Base-by-base conservation (phyloP, 2,797 vertebrate species). In the Taenioides sp. region DNA sequence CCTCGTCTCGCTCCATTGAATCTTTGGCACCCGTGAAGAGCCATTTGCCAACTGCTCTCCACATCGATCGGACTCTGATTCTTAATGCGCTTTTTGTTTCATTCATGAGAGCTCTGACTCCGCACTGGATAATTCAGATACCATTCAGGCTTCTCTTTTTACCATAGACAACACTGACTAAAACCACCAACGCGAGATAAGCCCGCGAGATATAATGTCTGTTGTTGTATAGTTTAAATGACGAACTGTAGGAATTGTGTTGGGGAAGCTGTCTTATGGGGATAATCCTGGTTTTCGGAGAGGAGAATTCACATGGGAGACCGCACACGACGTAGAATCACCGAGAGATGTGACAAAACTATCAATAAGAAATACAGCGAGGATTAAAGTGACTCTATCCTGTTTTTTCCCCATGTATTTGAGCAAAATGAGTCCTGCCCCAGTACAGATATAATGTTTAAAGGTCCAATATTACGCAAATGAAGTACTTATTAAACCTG, bases 221-320 rank as follows among this genome's bases (percentile, higher is more conserved):
- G 80, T 79, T 64, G 72, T 78, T 78, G 87, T 87, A 37, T 10
- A 84, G 84, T 91, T 90, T 86, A 86, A 86, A 92, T 91, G 88
- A 91, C 89, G 81, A 89, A 92, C 83, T 86, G 84, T 74, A 76
- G 84, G 87, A 91, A 88, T 88, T 81, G 77, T 77, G 84, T 67
- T 78, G 80, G 80, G 75, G 81, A 87, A 79, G 84, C 84, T 83
- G 86, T 88, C 90, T 80, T 82, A 49, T 80, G 58, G 81, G 85
- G 85, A 79, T 91, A 84, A 92, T 91, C 91, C 90, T 12, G 69
- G 71, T 74, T 63, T 37, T 78, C 20, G 49, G 77, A 28, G 80
- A 75, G 18, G 52, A 60, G 75, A 81, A 82, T 80, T 84, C 80
- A 78, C 84, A 75, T 69, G 31, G 80, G 84, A 70, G 75, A 68